phyloP scores from a whole-genome alignment of 1,140 invertebrate species.

The Charaxes varanes region DNA sequence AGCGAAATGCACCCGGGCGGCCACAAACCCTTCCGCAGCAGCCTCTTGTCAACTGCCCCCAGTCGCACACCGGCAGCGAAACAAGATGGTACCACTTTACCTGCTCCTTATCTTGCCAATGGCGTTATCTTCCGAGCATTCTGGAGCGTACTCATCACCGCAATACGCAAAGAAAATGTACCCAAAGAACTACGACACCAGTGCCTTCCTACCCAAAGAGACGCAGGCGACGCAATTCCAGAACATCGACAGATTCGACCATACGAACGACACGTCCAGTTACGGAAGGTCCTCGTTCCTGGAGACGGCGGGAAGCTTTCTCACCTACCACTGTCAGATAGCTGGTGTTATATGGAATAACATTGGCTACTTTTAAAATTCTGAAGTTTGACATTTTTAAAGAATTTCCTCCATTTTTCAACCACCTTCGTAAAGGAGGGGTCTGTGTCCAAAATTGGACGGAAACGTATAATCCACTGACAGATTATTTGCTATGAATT shows the following conservation, averaged over 20 bases:
- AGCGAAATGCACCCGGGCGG: constrained; percentile 29
- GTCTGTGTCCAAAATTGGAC: too few species aligned
- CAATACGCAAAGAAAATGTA: constrained; percentile 71
- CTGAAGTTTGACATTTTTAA: too few species aligned
- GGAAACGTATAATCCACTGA: too few species aligned
- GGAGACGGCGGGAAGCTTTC: constrained; percentile 67
- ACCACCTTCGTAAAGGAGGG: too few species aligned
- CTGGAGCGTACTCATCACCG: constrained; percentile 66
- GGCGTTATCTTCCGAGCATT: constrained; percentile 45
- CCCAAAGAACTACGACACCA: constrained; percentile 46
- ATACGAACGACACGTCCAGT: constrained; percentile 44
- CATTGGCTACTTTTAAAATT: too few species aligned
- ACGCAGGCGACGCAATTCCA: constrained; percentile 38
- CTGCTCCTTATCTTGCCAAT: constrained; percentile 24
- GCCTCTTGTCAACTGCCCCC: constrained; percentile 50
- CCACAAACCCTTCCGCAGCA: constrained; percentile 33
- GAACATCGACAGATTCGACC: constrained; percentile 45
- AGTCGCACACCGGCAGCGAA: constrained; percentile 27
- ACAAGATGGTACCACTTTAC: constrained; percentile 45
- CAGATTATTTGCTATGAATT: too few species aligned
- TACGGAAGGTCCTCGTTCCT: constrained; percentile 65
- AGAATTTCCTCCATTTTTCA: too few species aligned
- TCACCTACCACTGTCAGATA: too few species aligned
- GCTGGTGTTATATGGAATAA: too few species aligned
- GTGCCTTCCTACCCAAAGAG: constrained; percentile 44